phyloP scores from a whole-genome alignment of 2,888 invertebrate genomes.

The Rhagonycha fulva region DNA sequence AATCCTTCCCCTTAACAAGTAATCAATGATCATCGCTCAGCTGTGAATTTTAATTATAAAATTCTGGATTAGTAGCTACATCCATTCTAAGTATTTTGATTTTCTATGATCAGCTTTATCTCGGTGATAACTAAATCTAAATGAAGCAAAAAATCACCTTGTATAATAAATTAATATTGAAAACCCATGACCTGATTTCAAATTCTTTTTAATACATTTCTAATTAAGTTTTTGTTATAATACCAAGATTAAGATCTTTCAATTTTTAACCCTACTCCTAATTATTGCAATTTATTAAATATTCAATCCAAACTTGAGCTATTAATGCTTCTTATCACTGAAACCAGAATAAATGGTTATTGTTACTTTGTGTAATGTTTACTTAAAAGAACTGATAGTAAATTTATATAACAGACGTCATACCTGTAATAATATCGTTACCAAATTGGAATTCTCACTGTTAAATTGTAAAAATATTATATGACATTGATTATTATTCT shows the following conservation, averaged over 20 bases:
- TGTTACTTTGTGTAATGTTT: background rate
- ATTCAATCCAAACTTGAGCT: no score
- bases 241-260: background rate
- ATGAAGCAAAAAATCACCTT: background rate
- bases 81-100: no score
- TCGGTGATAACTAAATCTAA: background rate
- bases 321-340: no score
- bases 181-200: background rate
- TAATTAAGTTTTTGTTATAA: background rate
- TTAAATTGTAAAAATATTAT: no score
- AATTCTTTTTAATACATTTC: background rate
- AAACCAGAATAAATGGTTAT: background rate
- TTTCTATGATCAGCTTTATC: background rate
- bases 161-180: background rate
- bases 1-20: background rate
- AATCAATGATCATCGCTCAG: background rate
- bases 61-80: background rate
- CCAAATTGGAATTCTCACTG: no score
- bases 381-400: background rate
- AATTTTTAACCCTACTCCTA: background rate
- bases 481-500: no score
- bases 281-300: background rate
- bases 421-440: background rate
- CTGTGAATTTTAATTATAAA: background rate
- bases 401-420: background rate